phyloP scores from a whole-genome alignment of 2,888 invertebrate genomes.

The Diaperis boleti region DNA sequence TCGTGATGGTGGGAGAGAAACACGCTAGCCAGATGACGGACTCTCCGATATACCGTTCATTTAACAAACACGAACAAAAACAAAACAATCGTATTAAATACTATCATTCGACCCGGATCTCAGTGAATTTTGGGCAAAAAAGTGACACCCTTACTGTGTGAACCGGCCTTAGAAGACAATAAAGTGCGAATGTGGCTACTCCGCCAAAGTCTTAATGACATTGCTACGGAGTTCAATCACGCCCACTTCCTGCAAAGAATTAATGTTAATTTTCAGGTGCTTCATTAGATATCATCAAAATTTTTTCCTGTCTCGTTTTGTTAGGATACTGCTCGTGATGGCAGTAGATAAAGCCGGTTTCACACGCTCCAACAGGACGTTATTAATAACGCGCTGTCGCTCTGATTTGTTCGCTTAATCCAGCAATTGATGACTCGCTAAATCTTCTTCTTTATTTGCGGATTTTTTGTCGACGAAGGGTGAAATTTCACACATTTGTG shows the following conservation, averaged over 20 bases:
- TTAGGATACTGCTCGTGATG: conserved; percentile 13
- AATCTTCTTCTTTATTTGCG: not conserved
- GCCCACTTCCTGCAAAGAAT: conserved; percentile 35
- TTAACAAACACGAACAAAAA: conserved; percentile 21
- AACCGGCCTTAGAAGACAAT: not conserved
- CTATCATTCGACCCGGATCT: not conserved
- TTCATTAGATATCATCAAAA: conserved; percentile 31
- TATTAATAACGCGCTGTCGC: conserved; percentile 29
- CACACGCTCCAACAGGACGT: conserved; percentile 37
- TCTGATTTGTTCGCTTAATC: conserved; percentile 12
- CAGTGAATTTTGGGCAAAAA: no score
- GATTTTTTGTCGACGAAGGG: not conserved
- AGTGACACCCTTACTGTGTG: not conserved
- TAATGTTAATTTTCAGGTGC: conserved; percentile 35
- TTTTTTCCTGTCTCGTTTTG: conserved; percentile 12
- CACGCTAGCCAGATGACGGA: conserved; percentile 45
- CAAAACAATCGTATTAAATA: conserved; percentile 6
- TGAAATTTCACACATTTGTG: conserved; percentile 3
- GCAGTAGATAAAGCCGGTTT: conserved; percentile 25
- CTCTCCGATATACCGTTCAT: conserved; percentile 28
- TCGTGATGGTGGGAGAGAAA: conserved; percentile 26
- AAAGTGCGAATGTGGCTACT: not conserved
- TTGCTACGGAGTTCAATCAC: conserved; percentile 11
- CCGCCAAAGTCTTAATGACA: not conserved
- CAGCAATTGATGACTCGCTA: conserved; percentile 12